Evolutionary conservation across 2,797 vertebrate genomes (phyloP).

Genomic region (Chloroceryle inda): DNA sequence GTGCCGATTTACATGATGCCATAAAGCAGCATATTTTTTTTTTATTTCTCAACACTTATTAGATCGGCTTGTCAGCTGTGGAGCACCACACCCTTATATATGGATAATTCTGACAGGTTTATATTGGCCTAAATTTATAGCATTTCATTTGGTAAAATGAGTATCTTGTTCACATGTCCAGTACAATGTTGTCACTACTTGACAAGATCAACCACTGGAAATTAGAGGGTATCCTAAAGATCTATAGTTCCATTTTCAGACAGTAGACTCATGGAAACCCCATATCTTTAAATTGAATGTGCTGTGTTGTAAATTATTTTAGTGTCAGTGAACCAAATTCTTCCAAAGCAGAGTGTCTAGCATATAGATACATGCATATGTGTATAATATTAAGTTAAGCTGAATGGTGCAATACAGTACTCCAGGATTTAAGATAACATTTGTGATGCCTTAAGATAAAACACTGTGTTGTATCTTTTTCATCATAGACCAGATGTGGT

Average conservation of each 20-base stretch:
- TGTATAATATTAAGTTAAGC: background rate
- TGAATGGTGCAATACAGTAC: background rate
- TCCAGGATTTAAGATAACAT: slow-evolving; percentile 2
- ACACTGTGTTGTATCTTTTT: background rate
- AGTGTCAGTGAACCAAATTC: background rate
- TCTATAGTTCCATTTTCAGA: background rate
- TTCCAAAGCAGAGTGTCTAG: background rate
- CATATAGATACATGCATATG: background rate
- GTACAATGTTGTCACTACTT: slow-evolving; percentile 35
- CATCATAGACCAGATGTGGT: background rate
- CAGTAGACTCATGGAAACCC: background rate
- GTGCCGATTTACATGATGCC: slow-evolving; percentile 70
- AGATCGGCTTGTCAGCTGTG: slow-evolving; percentile 77
- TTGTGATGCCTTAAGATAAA: background rate
- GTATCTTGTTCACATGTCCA: slow-evolving; percentile 26
- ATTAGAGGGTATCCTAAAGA: background rate
- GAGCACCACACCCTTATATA: slow-evolving; percentile 69
- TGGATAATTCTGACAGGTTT: slow-evolving; percentile 71
- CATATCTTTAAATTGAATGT: background rate
- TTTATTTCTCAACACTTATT: slow-evolving; percentile 77
- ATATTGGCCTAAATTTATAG: slow-evolving; percentile 66
- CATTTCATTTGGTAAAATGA: slow-evolving; percentile 61
- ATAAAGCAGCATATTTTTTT: slow-evolving; percentile 63
- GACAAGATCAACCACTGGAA: background rate
- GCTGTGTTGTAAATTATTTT: background rate